These are phyloP conservation scores for Tyrannus savana DNA, from an alignment of 2,113 vertebrate species.

Conservation along the genomic window DNA sequence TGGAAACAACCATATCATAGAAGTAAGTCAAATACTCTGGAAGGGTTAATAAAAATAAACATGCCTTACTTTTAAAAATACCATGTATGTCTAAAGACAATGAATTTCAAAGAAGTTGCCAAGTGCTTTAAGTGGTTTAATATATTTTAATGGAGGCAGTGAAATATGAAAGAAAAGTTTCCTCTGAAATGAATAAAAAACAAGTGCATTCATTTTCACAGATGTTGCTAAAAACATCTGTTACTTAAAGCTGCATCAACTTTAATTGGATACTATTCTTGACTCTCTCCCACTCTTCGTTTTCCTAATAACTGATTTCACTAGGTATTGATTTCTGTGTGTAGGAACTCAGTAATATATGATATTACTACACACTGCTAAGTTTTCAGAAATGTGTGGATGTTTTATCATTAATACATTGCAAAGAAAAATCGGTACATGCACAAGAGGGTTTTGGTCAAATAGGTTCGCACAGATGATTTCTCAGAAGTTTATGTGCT, in stretches of 20 bases:
- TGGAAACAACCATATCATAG: not conserved
- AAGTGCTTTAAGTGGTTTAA: not conserved
- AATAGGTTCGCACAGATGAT: not conserved
- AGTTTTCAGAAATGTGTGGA: not conserved
- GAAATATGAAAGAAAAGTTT: conserved; percentile 3
- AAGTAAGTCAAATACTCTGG: not conserved
- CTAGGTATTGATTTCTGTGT: conserved; percentile 10
- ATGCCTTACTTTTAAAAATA: not conserved
- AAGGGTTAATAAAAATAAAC: not conserved
- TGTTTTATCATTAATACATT: not conserved
- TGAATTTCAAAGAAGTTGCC: not conserved
- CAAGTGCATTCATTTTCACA: not conserved
- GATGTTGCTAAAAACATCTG: not conserved
- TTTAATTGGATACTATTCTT: not conserved
- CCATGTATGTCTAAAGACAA: not conserved
- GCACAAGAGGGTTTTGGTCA: not conserved
- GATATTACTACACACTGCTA: not conserved
- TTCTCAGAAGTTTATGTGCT: not conserved
- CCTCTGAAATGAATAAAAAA: not conserved
- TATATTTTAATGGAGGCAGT: not conserved
- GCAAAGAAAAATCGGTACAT: not conserved
- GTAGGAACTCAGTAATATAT: not conserved
- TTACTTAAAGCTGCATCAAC: conserved; percentile 7
- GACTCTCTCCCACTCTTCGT: not conserved
- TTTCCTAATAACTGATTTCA: not conserved